Base-by-base conservation (phyloP, 2,888 invertebrate species). In the Micoletzkya japonica region DNA sequence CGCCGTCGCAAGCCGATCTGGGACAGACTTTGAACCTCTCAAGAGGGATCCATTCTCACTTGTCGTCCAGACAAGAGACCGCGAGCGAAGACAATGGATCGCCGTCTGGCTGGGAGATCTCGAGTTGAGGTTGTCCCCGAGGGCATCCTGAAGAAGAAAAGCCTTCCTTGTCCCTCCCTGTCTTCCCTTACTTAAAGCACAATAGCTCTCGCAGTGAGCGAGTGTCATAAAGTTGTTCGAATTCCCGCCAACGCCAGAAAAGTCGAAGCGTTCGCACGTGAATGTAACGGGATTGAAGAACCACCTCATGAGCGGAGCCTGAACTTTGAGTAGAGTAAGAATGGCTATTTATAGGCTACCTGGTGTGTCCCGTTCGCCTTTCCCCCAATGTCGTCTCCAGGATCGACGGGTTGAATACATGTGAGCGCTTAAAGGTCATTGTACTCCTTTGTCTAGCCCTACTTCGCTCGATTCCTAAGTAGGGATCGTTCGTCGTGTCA, bases 181-280 rank as follows among this genome's bases (percentile, higher is more conserved):
- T 3, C 32, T 37, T 24, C 34, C 34, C 76, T 76, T 56, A 81
- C 81, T 64, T 17, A 70, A 70, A 26, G 37, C 61, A 74, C 83
- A 83, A 70, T 79, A 81, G 14, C 76, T 73, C 63, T 78, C 75
- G 66, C 83, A 83, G 50, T 83, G 81, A 4, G 59, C 49, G 36
- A 70, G 60, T 0, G 77, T 79, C 30, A 74, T 34, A 67, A 83
- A 83, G 70, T 83, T 77, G 63, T 83, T 83, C 44, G 81, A 75
- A 70, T 83, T 83, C 1, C 83, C 83, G 30, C 79, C 77, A 39
- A 63, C 37, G 49, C 83, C 83, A 6, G 72, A 52, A 66, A 74
- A 83, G 24, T 76, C 72, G 70, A 83, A 83, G 50, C 70, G 57
- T 20, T 70, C 70, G 72, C 83, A 83, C 4, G 60, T 70, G 10